phyloP scores from a whole-genome alignment of 2,888 invertebrate species.

The Tridacna gigas region DNA sequence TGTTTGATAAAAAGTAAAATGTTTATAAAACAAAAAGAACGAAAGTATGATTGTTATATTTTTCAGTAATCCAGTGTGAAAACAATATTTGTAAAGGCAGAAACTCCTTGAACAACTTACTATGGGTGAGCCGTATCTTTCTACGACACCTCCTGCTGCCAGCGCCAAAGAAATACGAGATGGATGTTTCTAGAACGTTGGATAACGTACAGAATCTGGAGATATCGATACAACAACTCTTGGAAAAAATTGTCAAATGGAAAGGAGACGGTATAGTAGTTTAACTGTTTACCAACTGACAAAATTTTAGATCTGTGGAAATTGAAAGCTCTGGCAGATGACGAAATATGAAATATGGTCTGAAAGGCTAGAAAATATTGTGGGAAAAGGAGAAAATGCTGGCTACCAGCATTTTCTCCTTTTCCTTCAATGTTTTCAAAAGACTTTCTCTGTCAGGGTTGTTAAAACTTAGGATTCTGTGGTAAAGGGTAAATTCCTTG shows the following conservation, averaged over 20 bases:
- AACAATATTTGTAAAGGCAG: constrained; percentile 69
- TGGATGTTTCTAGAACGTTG: constrained; percentile 58
- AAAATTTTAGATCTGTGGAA: too few relatives aligned
- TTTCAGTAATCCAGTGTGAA: constrained; percentile 69
- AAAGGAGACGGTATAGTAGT: background rate
- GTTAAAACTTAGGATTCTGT: too few relatives aligned
- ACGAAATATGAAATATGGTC: background rate
- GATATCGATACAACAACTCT: constrained; percentile 49
- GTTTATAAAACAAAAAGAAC: too few relatives aligned
- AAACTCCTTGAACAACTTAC: constrained; percentile 67
- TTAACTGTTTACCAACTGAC: background rate
- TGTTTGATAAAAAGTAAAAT: too few relatives aligned
- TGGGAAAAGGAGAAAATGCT: constrained; percentile 15
- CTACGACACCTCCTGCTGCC: constrained; percentile 67
- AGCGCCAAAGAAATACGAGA: constrained; percentile 18
- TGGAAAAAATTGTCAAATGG: constrained; percentile 32
- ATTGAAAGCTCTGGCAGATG: background rate
- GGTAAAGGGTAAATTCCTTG: too few relatives aligned
- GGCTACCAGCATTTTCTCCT: background rate
- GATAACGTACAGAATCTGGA: constrained; percentile 58
- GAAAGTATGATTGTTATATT: background rate
- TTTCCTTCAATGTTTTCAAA: background rate
- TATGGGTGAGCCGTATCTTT: constrained; percentile 59
- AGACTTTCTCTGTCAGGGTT: too few relatives aligned
- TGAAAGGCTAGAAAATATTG: too few relatives aligned